Evolutionary conservation across 2,113 vertebrate species (phyloP).

Genomic region (Trichomycterus rosablanca): DNA sequence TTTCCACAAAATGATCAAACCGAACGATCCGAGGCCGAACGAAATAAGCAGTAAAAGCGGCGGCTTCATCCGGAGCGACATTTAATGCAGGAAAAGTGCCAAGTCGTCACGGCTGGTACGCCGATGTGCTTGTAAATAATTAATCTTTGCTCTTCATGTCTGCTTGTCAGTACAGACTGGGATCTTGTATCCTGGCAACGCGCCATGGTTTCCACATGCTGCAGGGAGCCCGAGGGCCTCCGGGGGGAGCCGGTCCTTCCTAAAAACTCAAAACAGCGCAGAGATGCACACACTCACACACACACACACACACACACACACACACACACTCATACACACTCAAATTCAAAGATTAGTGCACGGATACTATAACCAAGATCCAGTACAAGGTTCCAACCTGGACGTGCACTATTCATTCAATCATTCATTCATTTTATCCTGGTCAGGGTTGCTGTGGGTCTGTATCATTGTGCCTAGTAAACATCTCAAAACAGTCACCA

Average conservation of each 20-base stretch:
- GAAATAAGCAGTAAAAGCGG: slow-evolving; percentile 67
- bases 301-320: slow-evolving; percentile 23
- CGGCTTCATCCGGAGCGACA: slow-evolving; percentile 73
- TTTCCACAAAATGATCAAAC: slow-evolving; percentile 20
- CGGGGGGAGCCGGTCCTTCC: slow-evolving; percentile 84
- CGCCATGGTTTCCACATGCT: slow-evolving; percentile 67
- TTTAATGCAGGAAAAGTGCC: slow-evolving; percentile 73
- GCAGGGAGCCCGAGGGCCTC: slow-evolving; percentile 73
- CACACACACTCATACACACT: too few species aligned
- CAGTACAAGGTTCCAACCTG: too few species aligned
- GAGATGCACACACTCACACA: slow-evolving; percentile 23
- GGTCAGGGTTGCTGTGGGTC: too few species aligned
- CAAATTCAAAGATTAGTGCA: too few species aligned
- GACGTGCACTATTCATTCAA: too few species aligned
- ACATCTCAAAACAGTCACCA: too few species aligned
- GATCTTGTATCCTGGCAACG: slow-evolving; percentile 81
- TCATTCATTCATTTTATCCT: too few species aligned
- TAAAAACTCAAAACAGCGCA: slow-evolving; percentile 52
- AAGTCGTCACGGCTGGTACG: slow-evolving; percentile 68
- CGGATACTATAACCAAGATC: too few species aligned
- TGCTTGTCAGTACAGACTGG: slow-evolving; percentile 72
- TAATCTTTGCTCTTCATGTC: slow-evolving; percentile 78
- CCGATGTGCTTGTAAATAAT: slow-evolving; percentile 75
- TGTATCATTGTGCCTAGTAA: too few species aligned
- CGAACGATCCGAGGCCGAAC: slow-evolving; percentile 45